Conservation (phyloP, 2,797 vertebrate species). For the Dicrostonyx torquatus region DNA sequence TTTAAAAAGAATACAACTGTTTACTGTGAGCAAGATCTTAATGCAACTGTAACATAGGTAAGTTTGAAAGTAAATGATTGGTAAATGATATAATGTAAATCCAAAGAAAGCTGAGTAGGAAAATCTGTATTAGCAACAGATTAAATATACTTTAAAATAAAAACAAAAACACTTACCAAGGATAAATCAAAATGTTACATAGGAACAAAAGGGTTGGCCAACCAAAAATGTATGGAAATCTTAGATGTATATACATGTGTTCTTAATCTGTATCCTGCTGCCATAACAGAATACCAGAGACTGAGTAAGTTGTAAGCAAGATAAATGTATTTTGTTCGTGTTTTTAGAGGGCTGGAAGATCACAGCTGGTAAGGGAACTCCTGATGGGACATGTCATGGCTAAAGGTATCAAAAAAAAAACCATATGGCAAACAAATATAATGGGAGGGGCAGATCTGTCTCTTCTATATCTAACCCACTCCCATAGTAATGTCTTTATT, state of each 20-base stretch:
- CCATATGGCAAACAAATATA: neutral
- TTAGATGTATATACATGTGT: neutral
- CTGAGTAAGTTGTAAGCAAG: neutral
- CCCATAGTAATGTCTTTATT: neutral
- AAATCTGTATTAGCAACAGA: neutral
- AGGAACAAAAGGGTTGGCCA: neutral
- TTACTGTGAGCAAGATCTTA: neutral
- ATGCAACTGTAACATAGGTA: neutral
- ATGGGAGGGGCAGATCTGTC: no score
- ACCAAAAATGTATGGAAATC: neutral
- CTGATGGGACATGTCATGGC: neutral
- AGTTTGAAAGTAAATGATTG: neutral
- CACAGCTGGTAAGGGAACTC: neutral
- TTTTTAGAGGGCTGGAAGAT: neutral
- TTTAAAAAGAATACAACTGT: neutral
- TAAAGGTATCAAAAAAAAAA: neutral
- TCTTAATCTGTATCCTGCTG: neutral
- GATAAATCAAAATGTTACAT: neutral
- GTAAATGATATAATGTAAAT: neutral
- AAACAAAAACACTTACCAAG: neutral
- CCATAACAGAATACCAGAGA: neutral
- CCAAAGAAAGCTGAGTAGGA: conserved; percentile 4
- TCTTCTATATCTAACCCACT: neutral
- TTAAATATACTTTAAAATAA: conserved; percentile 16
- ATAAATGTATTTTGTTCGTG: neutral